Evolutionary conservation across 1,140 invertebrate genomes (phyloP).

Genomic region (Dendroctonus ponderosae): DNA sequence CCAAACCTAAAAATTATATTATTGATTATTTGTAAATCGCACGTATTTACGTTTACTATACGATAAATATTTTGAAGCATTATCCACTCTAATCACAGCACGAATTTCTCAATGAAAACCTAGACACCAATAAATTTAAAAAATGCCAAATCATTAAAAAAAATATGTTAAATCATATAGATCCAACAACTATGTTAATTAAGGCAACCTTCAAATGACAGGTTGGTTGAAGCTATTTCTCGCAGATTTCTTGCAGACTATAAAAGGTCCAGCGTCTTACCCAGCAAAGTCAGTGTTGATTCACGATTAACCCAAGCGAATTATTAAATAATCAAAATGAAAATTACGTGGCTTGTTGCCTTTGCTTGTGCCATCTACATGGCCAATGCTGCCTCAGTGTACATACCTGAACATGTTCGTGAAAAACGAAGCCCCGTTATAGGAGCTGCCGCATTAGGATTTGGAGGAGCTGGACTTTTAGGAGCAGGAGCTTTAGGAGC

Average conservation of each 20-base stretch:
- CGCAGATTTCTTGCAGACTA: constrained; percentile 22
- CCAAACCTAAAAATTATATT: too few species aligned
- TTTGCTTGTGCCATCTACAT: constrained; percentile 27
- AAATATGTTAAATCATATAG: constrained; percentile 2
- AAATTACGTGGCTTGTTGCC: constrained; percentile 13
- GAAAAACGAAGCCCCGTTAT: constrained; percentile 42
- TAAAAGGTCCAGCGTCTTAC: constrained; percentile 22
- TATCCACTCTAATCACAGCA: too few species aligned
- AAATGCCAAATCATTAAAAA: too few species aligned
- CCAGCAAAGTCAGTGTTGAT: constrained; percentile 20
- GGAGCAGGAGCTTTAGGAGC: constrained; percentile 41
- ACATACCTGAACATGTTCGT: constrained; percentile 36
- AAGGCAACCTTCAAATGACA: constrained; percentile 24
- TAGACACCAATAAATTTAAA: too few species aligned
- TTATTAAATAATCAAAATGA: constrained; percentile 16
- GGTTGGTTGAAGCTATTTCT: constrained; percentile 18
- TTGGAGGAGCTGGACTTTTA: constrained; percentile 27
- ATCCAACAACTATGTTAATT: constrained; percentile 29
- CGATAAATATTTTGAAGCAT: too few species aligned
- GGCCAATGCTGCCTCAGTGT: constrained; percentile 34
- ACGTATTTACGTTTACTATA: too few species aligned
- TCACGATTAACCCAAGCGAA: constrained; percentile 10
- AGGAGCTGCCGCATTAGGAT: constrained; percentile 40
- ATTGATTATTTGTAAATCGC: too few species aligned
- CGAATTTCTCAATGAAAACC: too few species aligned